A percentile compares a stretch with the other conserved stretches of the same genome.
Conservation (phyloP, 2,888 invertebrate species). For the Branchellion lobata region DNA sequence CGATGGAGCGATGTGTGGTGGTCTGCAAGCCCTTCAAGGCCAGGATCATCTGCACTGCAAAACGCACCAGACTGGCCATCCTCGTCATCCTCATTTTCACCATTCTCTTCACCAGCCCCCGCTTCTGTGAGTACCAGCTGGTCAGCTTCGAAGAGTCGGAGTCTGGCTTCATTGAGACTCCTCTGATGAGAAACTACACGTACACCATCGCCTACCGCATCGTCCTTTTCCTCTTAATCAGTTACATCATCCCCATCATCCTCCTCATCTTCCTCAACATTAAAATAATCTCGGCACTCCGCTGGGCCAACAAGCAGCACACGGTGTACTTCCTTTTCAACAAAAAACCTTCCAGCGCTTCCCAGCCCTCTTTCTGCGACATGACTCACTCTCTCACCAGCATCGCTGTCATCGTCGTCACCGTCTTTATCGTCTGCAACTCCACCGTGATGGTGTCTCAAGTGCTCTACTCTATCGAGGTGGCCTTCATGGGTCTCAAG, state of each 20-base stretch:
- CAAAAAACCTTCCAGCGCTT: neutral
- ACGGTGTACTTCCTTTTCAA: constrained; percentile 8
- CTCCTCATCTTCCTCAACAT: constrained; percentile 50
- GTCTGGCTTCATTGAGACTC: constrained; percentile 38
- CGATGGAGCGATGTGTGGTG: constrained; percentile 51
- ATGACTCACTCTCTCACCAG: constrained; percentile 45
- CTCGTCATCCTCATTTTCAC: constrained; percentile 42
- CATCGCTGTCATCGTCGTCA: constrained; percentile 49
- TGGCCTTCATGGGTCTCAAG: neutral
- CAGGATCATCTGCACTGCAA: constrained; percentile 50
- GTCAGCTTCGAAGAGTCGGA: constrained; percentile 1
- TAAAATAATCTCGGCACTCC: constrained; percentile 44
- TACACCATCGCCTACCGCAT: constrained; percentile 51
- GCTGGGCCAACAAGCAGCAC: constrained; percentile 31
- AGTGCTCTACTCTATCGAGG: constrained; percentile 48
- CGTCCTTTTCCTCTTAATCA: constrained; percentile 47
- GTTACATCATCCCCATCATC: constrained; percentile 50
- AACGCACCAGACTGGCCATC: constrained; percentile 47
- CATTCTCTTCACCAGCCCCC: constrained; percentile 47
- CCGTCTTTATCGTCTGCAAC: constrained; percentile 49
- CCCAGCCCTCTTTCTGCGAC: neutral
- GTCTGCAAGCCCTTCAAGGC: constrained; percentile 51
- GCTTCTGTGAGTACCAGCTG: constrained; percentile 49
- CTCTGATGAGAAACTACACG: constrained; percentile 38
- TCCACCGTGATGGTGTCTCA: constrained; percentile 50